phyloP scores from a whole-genome alignment of 2,113 vertebrate species.

The Perccottus glenii region DNA sequence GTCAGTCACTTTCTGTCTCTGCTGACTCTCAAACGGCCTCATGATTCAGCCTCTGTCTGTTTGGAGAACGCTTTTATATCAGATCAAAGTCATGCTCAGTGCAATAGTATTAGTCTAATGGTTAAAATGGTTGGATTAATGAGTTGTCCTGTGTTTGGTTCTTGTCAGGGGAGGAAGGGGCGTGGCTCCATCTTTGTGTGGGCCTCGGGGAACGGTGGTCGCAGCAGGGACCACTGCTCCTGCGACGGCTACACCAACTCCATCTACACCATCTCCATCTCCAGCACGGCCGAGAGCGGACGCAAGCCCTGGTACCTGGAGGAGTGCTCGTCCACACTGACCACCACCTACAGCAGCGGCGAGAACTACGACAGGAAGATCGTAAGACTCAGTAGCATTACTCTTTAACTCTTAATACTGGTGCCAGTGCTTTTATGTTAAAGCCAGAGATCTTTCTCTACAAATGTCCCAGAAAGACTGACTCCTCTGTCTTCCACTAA shows the following conservation, averaged over 20 bases:
- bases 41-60: too few relatives aligned
- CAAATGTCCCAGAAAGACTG: too few relatives aligned
- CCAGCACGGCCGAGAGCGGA: constrained; percentile 96
- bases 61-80: too few relatives aligned
- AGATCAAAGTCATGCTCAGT: too few relatives aligned
- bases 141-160: constrained; percentile 13
- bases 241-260: constrained; percentile 98
- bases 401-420: too few relatives aligned
- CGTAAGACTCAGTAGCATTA: constrained; percentile 74
- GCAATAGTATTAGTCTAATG: not conserved
- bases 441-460: too few relatives aligned
- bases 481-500: too few relatives aligned
- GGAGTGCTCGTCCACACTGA: constrained; percentile 95
- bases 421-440: too few relatives aligned
- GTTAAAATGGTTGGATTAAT: not conserved
- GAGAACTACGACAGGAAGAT: constrained; percentile 99
- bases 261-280: constrained; percentile 99
- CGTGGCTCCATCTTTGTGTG: constrained; percentile 97
- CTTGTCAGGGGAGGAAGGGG: constrained; percentile 89
- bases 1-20: constrained; percentile 36
- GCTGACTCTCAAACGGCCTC: constrained; percentile 24
- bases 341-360: constrained; percentile 98
- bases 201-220: constrained; percentile 97
- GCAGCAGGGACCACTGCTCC: constrained; percentile 97
- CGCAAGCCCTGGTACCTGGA: constrained; percentile 99